Evolutionary conservation across 2,113 vertebrate species (phyloP).

Genomic region (Catharus bicknelli): DNA sequence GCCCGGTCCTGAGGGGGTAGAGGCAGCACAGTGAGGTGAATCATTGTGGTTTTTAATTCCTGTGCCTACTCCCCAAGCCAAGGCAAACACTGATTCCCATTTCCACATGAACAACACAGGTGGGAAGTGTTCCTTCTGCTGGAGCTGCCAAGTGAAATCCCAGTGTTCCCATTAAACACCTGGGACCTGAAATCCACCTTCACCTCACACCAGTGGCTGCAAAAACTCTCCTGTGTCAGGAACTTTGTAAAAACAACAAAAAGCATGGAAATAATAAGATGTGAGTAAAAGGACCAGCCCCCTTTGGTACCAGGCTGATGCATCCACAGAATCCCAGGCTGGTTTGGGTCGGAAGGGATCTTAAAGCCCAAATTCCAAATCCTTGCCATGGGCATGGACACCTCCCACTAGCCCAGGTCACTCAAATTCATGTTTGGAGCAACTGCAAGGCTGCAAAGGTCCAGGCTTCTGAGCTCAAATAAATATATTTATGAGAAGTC

Average conservation of each 20-base stretch:
- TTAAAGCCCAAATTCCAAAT: background rate
- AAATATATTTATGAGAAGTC: background rate
- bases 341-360: background rate
- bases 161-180: background rate
- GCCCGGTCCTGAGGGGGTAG: background rate
- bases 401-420: background rate
- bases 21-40: accelerated
- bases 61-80: background rate
- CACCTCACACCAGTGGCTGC: background rate
- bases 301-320: background rate
- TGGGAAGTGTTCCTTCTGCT: background rate
- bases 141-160: background rate
- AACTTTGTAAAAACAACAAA: background rate
- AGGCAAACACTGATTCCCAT: background rate
- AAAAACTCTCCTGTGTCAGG: background rate
- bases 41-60: accelerated
- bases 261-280: background rate
- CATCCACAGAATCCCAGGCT: background rate
- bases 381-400: background rate
- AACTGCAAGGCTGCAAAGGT: background rate
- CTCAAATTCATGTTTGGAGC: background rate
- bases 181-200: background rate
- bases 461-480: background rate
- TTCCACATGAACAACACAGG: background rate
- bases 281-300: background rate